These are phyloP conservation scores for Hylyphantes graminicola DNA, from an alignment of 1,140 invertebrate species.

Conservation along the genomic window DNA sequence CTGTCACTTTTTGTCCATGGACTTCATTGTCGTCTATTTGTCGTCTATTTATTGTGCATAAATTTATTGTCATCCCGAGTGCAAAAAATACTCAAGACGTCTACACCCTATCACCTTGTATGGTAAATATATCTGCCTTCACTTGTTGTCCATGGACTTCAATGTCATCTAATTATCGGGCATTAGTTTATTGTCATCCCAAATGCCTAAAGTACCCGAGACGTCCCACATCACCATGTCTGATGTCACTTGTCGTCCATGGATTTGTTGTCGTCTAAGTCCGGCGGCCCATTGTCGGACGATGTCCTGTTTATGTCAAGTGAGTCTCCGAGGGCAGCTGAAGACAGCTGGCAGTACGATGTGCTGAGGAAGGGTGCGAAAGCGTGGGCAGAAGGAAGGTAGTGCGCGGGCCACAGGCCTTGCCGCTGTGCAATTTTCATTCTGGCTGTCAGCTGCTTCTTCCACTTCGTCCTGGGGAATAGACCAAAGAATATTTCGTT, in stretches of 20 bases:
- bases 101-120: no score
- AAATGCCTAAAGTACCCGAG: no score
- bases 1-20: no score
- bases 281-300: conserved; percentile 21
- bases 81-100: no score
- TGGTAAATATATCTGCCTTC: no score
- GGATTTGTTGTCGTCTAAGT: conserved; percentile 52
- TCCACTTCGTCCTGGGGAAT: conserved; percentile 86
- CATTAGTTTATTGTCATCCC: no score
- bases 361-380: conserved; percentile 57
- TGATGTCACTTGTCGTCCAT: conserved; percentile 46
- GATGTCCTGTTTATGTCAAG: conserved; percentile 30
- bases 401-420: conserved; percentile 79
- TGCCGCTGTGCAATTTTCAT: conserved; percentile 89
- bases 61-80: no score
- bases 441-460: conserved; percentile 90
- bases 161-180: no score
- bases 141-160: no score
- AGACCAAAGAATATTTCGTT: background rate
- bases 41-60: no score
- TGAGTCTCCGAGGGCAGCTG: conserved; percentile 35
- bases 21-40: no score
- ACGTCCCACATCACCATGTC: no score
- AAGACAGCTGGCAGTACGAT: conserved; percentile 49
- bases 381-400: conserved; percentile 69